A percentile compares a stretch with the other conserved stretches of the same genome.
These are phyloP conservation scores for Bettongia penicillata DNA, from an alignment of 2,113 vertebrate species.

Conservation along the genomic window DNA sequence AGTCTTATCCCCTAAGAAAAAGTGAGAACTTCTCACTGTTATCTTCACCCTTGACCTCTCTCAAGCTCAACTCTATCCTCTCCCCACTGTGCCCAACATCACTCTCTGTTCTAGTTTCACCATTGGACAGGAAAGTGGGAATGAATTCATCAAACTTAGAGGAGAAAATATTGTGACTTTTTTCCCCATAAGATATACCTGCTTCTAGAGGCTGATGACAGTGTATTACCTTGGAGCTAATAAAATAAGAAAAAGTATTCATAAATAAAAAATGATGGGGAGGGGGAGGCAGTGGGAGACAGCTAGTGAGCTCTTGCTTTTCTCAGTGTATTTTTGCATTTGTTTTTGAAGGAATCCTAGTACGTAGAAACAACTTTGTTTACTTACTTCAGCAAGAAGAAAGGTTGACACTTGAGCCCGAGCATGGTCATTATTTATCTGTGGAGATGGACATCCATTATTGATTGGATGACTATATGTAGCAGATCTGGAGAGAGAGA, in stretches of 20 bases:
- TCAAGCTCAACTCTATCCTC: no score
- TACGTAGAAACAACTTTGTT: neutral
- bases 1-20: neutral
- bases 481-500: neutral
- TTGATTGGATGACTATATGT: accelerated
- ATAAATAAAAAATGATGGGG: neutral
- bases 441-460: accelerated
- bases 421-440: neutral
- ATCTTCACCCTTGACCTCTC: no score
- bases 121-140: neutral
- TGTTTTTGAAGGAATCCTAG: neutral
- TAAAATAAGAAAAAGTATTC: neutral
- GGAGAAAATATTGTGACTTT: neutral
- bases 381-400: neutral
- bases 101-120: no score
- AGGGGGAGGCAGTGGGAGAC: accelerated
- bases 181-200: neutral
- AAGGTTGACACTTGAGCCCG: neutral
- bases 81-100: no score
- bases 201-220: neutral
- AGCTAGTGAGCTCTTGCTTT: neutral
- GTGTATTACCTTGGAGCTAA: neutral
- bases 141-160: no score
- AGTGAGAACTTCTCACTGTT: neutral
- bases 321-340: neutral